Percentiles rank a stretch among this genome's conserved stretches.
Evolutionary conservation across 2,797 vertebrate genomes (phyloP).

Genomic region (Scleropages formosus): DNA sequence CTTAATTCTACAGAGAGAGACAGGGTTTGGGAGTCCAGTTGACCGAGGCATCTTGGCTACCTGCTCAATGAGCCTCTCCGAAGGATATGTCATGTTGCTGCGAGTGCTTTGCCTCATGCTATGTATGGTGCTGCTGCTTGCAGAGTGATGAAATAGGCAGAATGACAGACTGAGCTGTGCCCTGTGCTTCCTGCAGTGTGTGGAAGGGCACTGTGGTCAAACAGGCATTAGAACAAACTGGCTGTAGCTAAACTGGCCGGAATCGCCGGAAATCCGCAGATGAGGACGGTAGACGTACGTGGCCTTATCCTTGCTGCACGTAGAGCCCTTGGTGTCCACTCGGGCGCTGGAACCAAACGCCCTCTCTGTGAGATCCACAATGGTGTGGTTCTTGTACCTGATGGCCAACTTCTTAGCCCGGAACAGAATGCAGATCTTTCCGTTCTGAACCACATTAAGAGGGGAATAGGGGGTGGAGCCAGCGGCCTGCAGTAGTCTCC

Average conservation of each 20-base stretch:
- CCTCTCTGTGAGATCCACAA: conserved; percentile 84
- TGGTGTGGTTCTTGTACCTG: conserved; percentile 84
- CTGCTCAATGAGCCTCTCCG: too few relatives aligned
- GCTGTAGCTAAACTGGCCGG: not conserved
- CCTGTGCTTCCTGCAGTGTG: not conserved
- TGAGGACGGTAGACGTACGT: conserved; percentile 67
- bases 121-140: not conserved
- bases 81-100: not conserved
- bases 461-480: conserved; percentile 70
- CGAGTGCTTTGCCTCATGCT: not conserved
- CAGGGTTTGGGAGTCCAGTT: not conserved
- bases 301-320: conserved; percentile 85
- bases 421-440: conserved; percentile 89
- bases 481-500: conserved; percentile 70
- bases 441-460: conserved; percentile 78
- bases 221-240: not conserved
- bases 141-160: not conserved
- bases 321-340: conserved; percentile 82
- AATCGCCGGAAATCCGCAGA: conserved; percentile 1
- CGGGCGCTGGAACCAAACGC: conserved; percentile 73
- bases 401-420: conserved; percentile 87
- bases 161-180: conserved; percentile 1
- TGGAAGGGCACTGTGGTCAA: not conserved
- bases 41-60: not conserved
- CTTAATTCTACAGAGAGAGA: not conserved